Conservation (phyloP, 1,140 invertebrate species). For the Paramacrobiotus metropolitanus region DNA sequence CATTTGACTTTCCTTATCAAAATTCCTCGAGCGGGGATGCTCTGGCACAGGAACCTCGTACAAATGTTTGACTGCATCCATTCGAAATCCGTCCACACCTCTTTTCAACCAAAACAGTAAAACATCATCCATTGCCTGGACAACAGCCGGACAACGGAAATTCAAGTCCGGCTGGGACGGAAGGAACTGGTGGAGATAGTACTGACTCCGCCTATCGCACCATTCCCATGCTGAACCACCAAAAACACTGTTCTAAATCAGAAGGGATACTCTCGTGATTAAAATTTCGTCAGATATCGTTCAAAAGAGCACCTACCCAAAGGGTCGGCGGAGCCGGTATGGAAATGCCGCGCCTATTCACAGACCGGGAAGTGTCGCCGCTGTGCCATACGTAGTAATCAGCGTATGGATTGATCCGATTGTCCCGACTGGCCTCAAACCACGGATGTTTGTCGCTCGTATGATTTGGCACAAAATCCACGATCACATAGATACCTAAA, state of each 20-base stretch:
- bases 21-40: no score
- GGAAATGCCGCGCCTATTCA: conserved; percentile 13
- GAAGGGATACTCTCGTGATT: no score
- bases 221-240: conserved; percentile 45
- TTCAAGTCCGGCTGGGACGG: conserved; percentile 49
- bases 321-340: conserved; percentile 37
- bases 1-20: no score
- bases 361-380: conserved; percentile 20
- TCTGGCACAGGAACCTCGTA: conserved; percentile 25
- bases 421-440: conserved; percentile 44
- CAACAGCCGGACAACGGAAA: conserved; percentile 35
- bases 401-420: not conserved
- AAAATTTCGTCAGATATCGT: not conserved
- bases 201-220: conserved; percentile 37
- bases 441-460: conserved; percentile 49
- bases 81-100: conserved; percentile 50
- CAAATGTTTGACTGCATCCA: conserved; percentile 37
- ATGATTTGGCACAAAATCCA: conserved; percentile 72
- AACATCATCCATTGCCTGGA: conserved; percentile 37
- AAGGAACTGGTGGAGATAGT: conserved; percentile 46
- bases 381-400: conserved; percentile 42
- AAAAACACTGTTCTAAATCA: conserved; percentile 33
- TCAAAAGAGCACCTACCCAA: conserved; percentile 32
- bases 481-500: conserved; percentile 48
- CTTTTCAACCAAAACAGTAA: conserved; percentile 47